A percentile compares a stretch with the other conserved stretches of the same genome.
phyloP scores from a whole-genome alignment of 2,113 vertebrate species.

The Lophius piscatorius region DNA sequence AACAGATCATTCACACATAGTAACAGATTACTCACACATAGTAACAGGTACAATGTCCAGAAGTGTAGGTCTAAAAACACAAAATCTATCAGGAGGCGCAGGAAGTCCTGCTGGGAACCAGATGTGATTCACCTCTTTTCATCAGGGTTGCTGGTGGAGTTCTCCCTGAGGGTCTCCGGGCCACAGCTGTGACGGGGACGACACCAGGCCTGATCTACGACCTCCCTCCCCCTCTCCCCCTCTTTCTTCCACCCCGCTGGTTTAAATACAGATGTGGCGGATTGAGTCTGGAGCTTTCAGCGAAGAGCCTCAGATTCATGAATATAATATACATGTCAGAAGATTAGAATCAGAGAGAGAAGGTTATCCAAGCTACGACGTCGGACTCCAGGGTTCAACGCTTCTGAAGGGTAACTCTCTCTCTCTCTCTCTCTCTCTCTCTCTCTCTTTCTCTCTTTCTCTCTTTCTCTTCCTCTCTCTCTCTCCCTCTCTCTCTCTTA shows the following conservation, averaged over 20 bases:
- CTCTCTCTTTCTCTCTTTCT: too few relatives aligned
- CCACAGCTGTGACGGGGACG: conserved; percentile 73
- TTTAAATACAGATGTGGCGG: conserved; percentile 60
- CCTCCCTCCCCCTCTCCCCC: conserved; percentile 61
- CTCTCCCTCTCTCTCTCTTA: too few relatives aligned
- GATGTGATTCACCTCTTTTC: conserved; percentile 76
- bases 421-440: too few relatives aligned
- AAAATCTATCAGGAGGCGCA: conserved; percentile 75
- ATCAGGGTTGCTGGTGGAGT: conserved; percentile 68
- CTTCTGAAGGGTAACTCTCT: too few relatives aligned
- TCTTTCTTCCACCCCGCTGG: conserved; percentile 42
- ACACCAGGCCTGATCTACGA: conserved; percentile 36
- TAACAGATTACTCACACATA: too few relatives aligned
- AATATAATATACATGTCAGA: conserved; percentile 37
- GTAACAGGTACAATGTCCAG: too few relatives aligned
- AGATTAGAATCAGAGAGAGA: conserved; percentile 28
- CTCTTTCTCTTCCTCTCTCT: too few relatives aligned
- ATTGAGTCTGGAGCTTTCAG: conserved; percentile 19
- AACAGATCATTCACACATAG: too few relatives aligned
- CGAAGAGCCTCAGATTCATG: conserved; percentile 34
- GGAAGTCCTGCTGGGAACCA: conserved; percentile 80
- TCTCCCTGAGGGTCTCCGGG: conserved; percentile 68
- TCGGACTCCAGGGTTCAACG: conserved; percentile 17
- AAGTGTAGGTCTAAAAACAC: too few relatives aligned
- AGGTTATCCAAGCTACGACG: conserved; percentile 4